phyloP scores from a whole-genome alignment of 1,140 invertebrate genomes.

The Galleria mellonella region DNA sequence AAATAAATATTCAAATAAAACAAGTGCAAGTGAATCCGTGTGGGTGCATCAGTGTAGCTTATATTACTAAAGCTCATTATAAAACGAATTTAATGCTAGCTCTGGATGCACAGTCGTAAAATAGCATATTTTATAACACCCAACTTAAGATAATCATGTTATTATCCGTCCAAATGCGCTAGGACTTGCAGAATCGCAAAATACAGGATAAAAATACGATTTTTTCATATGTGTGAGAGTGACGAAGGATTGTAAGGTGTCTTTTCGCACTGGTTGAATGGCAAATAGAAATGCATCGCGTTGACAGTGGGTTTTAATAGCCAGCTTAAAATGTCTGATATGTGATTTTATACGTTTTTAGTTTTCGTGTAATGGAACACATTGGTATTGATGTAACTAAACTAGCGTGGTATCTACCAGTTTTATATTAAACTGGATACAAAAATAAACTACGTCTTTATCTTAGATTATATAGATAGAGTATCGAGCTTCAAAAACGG shows the following conservation, averaged over 20 bases:
- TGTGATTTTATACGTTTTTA: conserved; percentile 5
- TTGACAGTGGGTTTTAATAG: conserved; percentile 3
- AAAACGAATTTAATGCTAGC: conserved; percentile 34
- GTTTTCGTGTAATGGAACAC: conserved; percentile 4
- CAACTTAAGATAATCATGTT: conserved; percentile 32
- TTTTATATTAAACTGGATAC: no score
- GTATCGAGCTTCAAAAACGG: no score
- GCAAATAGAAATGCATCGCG: not conserved
- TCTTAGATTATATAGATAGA: no score
- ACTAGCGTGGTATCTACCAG: no score
- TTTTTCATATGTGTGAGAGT: not conserved
- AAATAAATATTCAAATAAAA: no score
- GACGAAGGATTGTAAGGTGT: not conserved
- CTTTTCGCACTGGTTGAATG: not conserved
- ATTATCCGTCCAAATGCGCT: conserved; percentile 22
- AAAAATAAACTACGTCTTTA: no score
- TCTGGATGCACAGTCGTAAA: conserved; percentile 23
- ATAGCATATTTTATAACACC: conserved; percentile 25
- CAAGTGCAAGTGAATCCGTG: not conserved
- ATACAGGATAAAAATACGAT: conserved; percentile 1
- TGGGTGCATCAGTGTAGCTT: not conserved
- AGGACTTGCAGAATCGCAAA: conserved; percentile 9
- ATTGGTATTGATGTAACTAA: conserved; percentile 1
- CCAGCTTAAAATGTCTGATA: conserved; percentile 3
- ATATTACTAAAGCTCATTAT: conserved; percentile 24